Evolutionary conservation across 2,888 invertebrate genomes (phyloP).

Genomic region (Theristus sp.): DNA sequence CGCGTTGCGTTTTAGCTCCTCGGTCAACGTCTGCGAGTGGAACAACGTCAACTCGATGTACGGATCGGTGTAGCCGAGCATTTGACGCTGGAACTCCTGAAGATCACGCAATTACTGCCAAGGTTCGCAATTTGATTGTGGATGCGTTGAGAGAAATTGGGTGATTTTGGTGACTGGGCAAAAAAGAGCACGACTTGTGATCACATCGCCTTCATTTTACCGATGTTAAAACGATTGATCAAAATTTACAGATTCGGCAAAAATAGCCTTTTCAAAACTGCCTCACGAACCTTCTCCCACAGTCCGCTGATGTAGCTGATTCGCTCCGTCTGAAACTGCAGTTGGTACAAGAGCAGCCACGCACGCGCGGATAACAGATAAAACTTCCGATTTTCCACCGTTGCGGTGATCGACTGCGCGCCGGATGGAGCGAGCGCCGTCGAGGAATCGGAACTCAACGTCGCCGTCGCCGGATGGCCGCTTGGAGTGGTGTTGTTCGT

Average conservation of each 20-base stretch:
- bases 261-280: no score
- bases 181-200: neutral
- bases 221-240: neutral
- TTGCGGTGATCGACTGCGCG: no score
- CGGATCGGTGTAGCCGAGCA: slow-evolving; percentile 6
- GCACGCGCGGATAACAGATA: slow-evolving; percentile 19
- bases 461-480: slow-evolving; percentile 12
- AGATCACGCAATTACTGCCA: neutral
- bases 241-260: neutral
- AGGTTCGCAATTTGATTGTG: no score
- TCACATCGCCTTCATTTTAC: no score
- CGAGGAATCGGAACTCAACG: slow-evolving; percentile 5
- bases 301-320: slow-evolving; percentile 23
- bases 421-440: no score
- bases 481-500: neutral
- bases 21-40: slow-evolving; percentile 58
- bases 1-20: slow-evolving; percentile 77
- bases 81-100: slow-evolving; percentile 2
- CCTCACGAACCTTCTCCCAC: slow-evolving; percentile 19
- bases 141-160: no score
- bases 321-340: slow-evolving; percentile 23
- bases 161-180: neutral
- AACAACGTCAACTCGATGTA: slow-evolving; percentile 22
- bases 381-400: neutral
- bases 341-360: slow-evolving; percentile 28